Evolutionary conservation across 2,888 invertebrate genomes (phyloP), one percentile per base, ranked within the genome.

Genomic region (Macrosiphum euphorbiae): DNA sequence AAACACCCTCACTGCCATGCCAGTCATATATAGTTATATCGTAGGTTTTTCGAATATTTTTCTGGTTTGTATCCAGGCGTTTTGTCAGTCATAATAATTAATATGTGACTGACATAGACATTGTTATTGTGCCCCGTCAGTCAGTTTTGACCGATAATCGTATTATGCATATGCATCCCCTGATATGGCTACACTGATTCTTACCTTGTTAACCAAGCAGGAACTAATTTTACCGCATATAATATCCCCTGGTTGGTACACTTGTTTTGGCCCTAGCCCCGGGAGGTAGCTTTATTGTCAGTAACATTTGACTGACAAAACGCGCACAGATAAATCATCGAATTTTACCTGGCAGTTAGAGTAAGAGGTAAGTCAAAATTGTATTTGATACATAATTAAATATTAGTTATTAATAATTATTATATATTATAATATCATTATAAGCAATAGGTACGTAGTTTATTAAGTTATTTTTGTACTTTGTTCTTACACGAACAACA

Each of bases 161-260:
- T 3, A 28, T 47, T 86, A 11, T 86, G 28, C 86, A 47, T 47
- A 47, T 86, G 26, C 44, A 86, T 86, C 86, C 28, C 47, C 13
- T 28, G 47, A 47, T 78, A 86, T 47, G 47, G 47, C 47, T 86
- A 85, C 47, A 86, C 47, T 86, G 86, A 86, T 86, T 28, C 86
- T 28, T 28, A 86, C 24, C 26, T 24, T 47, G 47, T 86, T 86
- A 47, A 47, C 86, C 8, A 47, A 44, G 11, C 47, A 47, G 8
- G 28, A 86, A 86, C 85, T 47, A 86, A 86, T 86, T 86, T 86
- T 2, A 26, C 47, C 28, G 47, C 47, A 10, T 47, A 86, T 86
- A 86, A 86, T 2, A 11, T 26, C 26, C 0, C 11, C 28, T 10
- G 47, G 47, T 26, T 86, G 47, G 86, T 47, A 47, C 86, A 47